These are phyloP conservation scores for Willisornis vidua DNA, from an alignment of 2,113 vertebrate species.

Conservation along the genomic window DNA sequence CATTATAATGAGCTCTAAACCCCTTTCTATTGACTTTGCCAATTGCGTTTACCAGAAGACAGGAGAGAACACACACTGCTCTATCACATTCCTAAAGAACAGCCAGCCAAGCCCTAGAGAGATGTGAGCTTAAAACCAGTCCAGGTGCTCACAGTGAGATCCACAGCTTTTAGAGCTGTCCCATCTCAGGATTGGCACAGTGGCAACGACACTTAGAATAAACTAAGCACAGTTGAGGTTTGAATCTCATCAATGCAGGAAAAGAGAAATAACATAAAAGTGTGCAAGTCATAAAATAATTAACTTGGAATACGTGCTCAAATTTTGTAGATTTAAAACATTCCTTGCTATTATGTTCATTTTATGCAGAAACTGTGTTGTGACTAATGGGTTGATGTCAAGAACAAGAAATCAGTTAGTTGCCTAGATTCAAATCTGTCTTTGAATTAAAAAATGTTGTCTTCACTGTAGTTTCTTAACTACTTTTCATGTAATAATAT, in stretches of 20 bases:
- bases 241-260: background rate
- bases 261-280: background rate
- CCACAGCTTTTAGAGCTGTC: rapidly evolving
- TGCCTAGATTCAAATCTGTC: constrained; percentile 15
- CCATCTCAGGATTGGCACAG: background rate
- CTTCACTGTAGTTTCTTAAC: background rate
- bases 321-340: background rate
- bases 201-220: rapidly evolving
- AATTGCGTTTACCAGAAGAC: background rate
- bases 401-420: constrained; percentile 35
- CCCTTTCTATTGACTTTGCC: background rate
- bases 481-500: background rate
- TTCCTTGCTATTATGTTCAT: background rate
- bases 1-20: background rate
- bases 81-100: background rate
- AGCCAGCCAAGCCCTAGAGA: rapidly evolving
- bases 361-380: constrained; percentile 16
- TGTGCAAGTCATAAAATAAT: background rate
- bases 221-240: background rate
- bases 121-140: background rate
- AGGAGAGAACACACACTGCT: rapidly evolving
- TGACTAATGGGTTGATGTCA: background rate
- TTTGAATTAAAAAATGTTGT: background rate
- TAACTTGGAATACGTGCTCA: background rate
- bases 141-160: background rate